Conservation (phyloP, 2,113 vertebrate genomes). For the Sclerurus mexicanus region DNA sequence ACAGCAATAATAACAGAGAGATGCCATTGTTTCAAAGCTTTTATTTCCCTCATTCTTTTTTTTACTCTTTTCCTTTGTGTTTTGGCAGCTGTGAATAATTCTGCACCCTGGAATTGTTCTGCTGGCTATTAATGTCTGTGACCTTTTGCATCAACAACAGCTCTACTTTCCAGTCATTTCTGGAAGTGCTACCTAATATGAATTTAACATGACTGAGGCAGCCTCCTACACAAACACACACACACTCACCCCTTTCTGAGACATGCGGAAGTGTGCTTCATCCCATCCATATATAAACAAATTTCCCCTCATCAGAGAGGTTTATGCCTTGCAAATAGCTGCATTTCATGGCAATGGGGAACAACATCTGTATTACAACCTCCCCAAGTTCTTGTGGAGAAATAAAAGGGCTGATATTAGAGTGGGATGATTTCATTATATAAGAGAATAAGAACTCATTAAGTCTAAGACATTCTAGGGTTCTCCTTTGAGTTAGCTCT, state of each 20-base stretch:
- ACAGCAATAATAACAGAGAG: background rate
- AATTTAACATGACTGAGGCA: background rate
- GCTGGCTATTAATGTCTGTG: conserved; percentile 7
- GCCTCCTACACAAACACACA: background rate
- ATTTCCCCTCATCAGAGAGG: background rate
- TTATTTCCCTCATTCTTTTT: background rate
- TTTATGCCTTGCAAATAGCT: background rate
- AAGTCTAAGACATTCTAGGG: background rate
- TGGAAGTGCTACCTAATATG: conserved; percentile 13
- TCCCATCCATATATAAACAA: background rate
- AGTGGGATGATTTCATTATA: background rate
- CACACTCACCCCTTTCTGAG: background rate
- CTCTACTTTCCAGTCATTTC: background rate
- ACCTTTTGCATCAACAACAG: conserved; percentile 42
- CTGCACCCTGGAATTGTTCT: background rate
- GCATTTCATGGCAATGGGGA: background rate
- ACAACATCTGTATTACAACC: background rate
- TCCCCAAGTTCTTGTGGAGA: background rate
- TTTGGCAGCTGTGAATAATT: conserved; percentile 42
- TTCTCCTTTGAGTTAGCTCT: background rate
- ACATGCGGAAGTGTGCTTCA: background rate
- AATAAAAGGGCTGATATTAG: background rate
- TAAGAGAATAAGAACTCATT: background rate
- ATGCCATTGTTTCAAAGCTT: conserved; percentile 8
- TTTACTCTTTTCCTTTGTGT: background rate